These are phyloP conservation scores for Petrophora chlorosata DNA, from an alignment of 2,888 invertebrate species.

Conservation along the genomic window DNA sequence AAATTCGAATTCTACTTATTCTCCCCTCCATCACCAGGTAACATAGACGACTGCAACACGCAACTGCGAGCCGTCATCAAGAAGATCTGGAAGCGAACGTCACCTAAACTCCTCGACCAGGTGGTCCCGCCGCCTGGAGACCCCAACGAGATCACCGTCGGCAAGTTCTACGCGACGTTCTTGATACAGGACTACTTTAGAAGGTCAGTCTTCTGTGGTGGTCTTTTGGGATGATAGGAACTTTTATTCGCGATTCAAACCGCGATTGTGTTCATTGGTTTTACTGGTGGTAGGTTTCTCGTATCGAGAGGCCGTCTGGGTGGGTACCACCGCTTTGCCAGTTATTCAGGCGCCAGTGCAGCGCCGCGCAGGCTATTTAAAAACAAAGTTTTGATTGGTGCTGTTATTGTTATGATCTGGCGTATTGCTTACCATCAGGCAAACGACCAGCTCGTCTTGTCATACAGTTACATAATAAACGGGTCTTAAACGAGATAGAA, in stretches of 20 bases:
- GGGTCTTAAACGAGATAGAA: too few species aligned
- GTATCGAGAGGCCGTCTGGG: too few species aligned
- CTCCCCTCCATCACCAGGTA: slow-evolving; percentile 85
- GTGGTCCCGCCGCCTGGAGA: slow-evolving; percentile 99
- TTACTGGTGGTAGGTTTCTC: too few species aligned
- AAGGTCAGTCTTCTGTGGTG: slow-evolving; percentile 70
- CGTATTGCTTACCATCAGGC: too few species aligned
- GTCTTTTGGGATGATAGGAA: too few species aligned
- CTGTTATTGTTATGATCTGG: background rate
- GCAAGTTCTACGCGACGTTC: slow-evolving; percentile 99
- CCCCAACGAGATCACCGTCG: slow-evolving; percentile 99
- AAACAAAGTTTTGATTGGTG: background rate
- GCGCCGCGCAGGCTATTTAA: background rate
- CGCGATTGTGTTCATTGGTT: too few species aligned
- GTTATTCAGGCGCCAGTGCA: too few species aligned
- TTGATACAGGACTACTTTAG: slow-evolving; percentile 99
- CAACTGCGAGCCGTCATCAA: slow-evolving; percentile 97
- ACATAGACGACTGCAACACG: slow-evolving; percentile 97
- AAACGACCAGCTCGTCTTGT: too few species aligned
- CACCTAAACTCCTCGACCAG: slow-evolving; percentile 96
- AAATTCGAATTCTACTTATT: too few species aligned
- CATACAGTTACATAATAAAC: too few species aligned
- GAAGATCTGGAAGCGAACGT: slow-evolving; percentile 99
- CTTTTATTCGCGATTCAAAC: too few species aligned
- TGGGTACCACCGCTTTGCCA: too few species aligned